Percentiles rank a stretch among this genome's conserved stretches.
Conservation (phyloP, 2,888 invertebrate species). For the Ariolimax columbianus region DNA sequence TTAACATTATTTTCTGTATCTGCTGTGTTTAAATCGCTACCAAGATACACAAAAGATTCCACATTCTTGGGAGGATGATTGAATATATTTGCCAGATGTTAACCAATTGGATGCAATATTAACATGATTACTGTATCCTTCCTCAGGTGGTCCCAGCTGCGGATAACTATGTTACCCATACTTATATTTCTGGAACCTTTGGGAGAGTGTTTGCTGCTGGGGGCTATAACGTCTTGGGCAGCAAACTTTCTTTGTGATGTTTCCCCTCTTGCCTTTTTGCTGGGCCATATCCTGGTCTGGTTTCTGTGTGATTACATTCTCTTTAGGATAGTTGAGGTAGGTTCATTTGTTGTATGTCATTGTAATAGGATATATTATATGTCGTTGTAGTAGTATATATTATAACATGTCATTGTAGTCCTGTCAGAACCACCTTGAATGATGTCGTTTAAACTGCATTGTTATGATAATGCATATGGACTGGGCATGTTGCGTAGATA, state of each 20-base stretch:
- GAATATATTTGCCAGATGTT: too few relatives aligned
- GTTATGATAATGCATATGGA: too few relatives aligned
- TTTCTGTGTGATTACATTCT: constrained; percentile 97
- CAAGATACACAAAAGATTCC: too few relatives aligned
- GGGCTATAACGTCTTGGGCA: constrained; percentile 93
- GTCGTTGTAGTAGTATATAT: too few relatives aligned
- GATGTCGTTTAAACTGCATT: too few relatives aligned
- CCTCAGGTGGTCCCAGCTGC: constrained; percentile 93
- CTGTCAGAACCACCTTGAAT: too few relatives aligned
- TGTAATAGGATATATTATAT: too few relatives aligned
- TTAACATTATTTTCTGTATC: too few relatives aligned
- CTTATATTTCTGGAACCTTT: constrained; percentile 95
- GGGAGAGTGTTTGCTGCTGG: constrained; percentile 95
- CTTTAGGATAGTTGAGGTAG: constrained; percentile 79
- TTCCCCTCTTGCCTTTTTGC: constrained; percentile 93
- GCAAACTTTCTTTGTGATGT: constrained; percentile 88
- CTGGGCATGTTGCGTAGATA: too few relatives aligned
- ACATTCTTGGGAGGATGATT: too few relatives aligned
- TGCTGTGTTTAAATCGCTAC: too few relatives aligned
- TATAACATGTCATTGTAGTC: too few relatives aligned
- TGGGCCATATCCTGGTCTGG: constrained; percentile 95
- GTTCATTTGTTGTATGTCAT: background rate
- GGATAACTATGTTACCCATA: constrained; percentile 96
- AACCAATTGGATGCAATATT: background rate
- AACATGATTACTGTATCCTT: constrained; percentile 41